Evolutionary conservation across 2,113 vertebrate species (phyloP).

Genomic region (Tretioscincus oriximinensis): DNA sequence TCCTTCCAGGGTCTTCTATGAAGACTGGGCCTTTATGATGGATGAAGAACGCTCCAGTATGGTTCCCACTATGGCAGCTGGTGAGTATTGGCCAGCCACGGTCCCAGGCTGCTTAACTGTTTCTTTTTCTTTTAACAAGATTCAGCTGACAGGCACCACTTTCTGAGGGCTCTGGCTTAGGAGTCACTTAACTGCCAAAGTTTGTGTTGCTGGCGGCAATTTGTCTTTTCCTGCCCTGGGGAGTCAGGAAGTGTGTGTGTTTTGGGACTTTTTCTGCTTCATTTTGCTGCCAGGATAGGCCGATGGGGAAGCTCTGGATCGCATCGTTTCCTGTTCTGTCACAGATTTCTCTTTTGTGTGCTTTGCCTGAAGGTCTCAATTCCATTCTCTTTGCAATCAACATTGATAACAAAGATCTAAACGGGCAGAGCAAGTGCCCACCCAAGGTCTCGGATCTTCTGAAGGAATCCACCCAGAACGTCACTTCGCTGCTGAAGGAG

Average conservation of each 20-base stretch:
- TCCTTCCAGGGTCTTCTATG: conserved; percentile 87
- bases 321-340: background rate
- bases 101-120: background rate
- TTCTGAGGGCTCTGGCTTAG: background rate
- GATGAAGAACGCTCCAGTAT: conserved; percentile 96
- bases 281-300: no score
- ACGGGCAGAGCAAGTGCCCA: conserved; percentile 78
- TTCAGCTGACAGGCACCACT: background rate
- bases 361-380: conserved; percentile 83
- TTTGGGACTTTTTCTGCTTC: no score
- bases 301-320: no score
- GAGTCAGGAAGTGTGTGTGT: background rate
- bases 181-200: background rate
- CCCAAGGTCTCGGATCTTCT: conserved; percentile 86
- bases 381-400: conserved; percentile 98
- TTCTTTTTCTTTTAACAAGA: no score
- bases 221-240: no score
- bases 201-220: background rate
- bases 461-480: conserved; percentile 94
- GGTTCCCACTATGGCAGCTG: conserved; percentile 97
- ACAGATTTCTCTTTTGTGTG: conserved; percentile 11
- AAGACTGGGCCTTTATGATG: conserved; percentile 96
- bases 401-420: conserved; percentile 96
- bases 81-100: conserved; percentile 64
- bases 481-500: conserved; percentile 92